A percentile compares a stretch with the other conserved stretches of the same genome.
Evolutionary conservation across 2,888 invertebrate genomes (phyloP).

Genomic region (Thymelicus lineola): DNA sequence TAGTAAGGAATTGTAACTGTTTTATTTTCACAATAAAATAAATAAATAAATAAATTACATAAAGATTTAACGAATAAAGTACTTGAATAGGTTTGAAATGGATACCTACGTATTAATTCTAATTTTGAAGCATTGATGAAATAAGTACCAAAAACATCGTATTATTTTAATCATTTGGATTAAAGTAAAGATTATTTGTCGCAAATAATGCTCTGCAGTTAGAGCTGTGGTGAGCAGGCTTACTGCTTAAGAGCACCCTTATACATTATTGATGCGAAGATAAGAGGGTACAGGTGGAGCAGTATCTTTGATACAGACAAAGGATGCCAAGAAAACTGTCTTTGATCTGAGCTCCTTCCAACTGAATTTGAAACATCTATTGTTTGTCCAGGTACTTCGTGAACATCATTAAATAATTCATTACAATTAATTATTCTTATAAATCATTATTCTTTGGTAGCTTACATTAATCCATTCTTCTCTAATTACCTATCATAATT

Average conservation of each 20-base stretch:
- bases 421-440: background rate
- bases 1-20: too few relatives aligned
- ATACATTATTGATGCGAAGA: constrained; percentile 34
- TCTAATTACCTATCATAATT: too few relatives aligned
- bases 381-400: background rate
- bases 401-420: background rate
- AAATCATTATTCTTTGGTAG: background rate
- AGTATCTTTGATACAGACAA: constrained; percentile 29
- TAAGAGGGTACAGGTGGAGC: constrained; percentile 32
- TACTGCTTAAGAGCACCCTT: constrained; percentile 20
- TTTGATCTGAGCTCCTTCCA: constrained; percentile 17
- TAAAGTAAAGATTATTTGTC: constrained; percentile 4
- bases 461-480: background rate
- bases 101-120: too few relatives aligned
- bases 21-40: too few relatives aligned
- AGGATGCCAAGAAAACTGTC: constrained; percentile 14
- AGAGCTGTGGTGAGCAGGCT: constrained; percentile 22
- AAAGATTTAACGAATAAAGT: background rate
- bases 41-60: too few relatives aligned
- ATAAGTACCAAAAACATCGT: background rate
- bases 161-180: background rate
- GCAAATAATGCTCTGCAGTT: background rate
- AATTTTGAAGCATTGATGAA: too few relatives aligned
- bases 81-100: too few relatives aligned
- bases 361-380: background rate